Evolutionary conservation across 2,888 invertebrate species (phyloP), one percentile per base, ranked within the genome.

Genomic region (Drosophila longiperda): DNA sequence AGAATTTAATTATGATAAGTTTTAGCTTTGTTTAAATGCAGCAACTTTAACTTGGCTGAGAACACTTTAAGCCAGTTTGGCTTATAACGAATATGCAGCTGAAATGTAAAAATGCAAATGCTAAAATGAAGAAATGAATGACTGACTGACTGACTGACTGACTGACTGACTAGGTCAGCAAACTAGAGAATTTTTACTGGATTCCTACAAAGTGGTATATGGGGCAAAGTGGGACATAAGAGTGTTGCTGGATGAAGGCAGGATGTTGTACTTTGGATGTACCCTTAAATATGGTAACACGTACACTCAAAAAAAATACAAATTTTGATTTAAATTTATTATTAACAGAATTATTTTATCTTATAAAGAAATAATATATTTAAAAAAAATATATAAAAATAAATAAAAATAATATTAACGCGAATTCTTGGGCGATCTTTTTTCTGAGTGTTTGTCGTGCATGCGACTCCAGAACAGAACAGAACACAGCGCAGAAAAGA

Each of bases 81-180:
- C 3, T 8, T 20, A 38, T 33, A 34, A 36, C 23, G 26, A 45
- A 52, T 20, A 52, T 20, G 42, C 33, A 60, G 61, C 63, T 60
- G 75, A 66, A 78, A 70, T 72, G 71, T 66, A 64, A 75, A 68
- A 45, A 45, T 23, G 15, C 80, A 84, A 73, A 70, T 69, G 68
- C 23, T 15, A 15, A 66, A 79, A 73, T 78, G 79, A 48, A 62
- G 49, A 65, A 78, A 54, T 52, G 59, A 70, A 60, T 63, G 67
- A 80, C 20, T 23, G 53, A 36, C 53, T 20, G 8, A 53, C 33
- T 20, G 2, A 52, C 50, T 58, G 72, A 77, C 57, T 72, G 20
- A 52, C 20, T 32, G 20, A 34, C 9, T 9, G 20, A 34, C 62
- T 73, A 60, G 73, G 69, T 49, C 53, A 66, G 72, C 55, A 48